Evolutionary conservation across 2,113 vertebrate genomes (phyloP).

Genomic region (Sclerurus mexicanus): DNA sequence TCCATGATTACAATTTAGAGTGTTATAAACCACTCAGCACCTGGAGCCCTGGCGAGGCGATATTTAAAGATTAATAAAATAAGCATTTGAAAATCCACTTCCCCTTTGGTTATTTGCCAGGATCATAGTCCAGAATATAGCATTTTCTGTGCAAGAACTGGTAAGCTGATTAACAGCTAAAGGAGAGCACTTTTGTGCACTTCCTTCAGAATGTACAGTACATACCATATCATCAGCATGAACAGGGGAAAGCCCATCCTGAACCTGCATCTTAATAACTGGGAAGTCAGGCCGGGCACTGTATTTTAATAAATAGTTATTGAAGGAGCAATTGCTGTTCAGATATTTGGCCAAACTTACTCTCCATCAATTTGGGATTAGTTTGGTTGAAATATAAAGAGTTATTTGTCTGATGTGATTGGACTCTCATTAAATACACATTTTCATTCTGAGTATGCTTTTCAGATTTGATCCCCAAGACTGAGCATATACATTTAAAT

Average conservation of each 20-base stretch:
- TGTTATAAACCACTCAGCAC: conserved; percentile 68
- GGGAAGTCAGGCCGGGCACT: background rate
- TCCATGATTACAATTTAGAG: conserved; percentile 60
- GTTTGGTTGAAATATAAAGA: background rate
- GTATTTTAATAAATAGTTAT: background rate
- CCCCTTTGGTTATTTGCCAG: conserved; percentile 57
- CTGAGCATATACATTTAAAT: background rate
- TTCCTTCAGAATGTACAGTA: background rate
- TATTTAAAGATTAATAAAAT: conserved; percentile 68
- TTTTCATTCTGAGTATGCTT: background rate
- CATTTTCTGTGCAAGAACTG: conserved; percentile 6
- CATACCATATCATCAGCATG: background rate
- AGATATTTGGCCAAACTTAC: background rate
- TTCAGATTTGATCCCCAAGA: background rate
- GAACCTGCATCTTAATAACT: background rate
- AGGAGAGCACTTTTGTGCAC: background rate
- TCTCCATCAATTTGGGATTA: background rate
- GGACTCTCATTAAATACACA: background rate
- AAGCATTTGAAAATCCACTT: conserved; percentile 68
- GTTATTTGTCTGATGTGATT: background rate
- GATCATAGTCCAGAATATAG: conserved; percentile 45
- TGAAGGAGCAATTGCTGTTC: background rate
- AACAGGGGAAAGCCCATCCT: background rate
- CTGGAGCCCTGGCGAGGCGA: background rate
- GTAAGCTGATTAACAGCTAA: conserved; percentile 59